Evolutionary conservation across 2,888 invertebrate species (phyloP), one percentile per base, ranked within the genome.

Genomic region (Dichetophora obliterata): DNA sequence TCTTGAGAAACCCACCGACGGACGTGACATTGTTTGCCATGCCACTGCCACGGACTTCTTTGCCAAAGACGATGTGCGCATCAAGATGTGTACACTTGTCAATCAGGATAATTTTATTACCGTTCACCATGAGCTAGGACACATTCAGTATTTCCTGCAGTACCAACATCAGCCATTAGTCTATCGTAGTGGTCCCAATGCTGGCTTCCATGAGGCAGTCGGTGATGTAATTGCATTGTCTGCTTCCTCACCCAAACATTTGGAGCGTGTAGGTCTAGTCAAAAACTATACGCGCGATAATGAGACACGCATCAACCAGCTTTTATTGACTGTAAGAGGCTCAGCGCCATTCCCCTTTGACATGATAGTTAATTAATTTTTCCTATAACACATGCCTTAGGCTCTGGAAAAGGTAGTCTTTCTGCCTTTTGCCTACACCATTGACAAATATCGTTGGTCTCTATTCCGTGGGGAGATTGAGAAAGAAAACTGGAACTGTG

Each of bases 11-110:
- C 95, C 95, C 0, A 88, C 88, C 0, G 93, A 93, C 82, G n/a
- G n/a, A n/a, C 90, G 92, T 1, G 93, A 95, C 6, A 91, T 96
- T 6, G 91, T 95, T 0, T 97, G 97, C 84, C 95, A 96, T 84
- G 96, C 96, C 0, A 94, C 95, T 0, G 96, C 96, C 43, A 96
- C 96, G 94, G 96, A 97, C 89, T 94, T 97, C 82, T 95, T 91
- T 82, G 93, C 95, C 84, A 92, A 92, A 43, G 92, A 95, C 86
- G 96, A 97, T 87, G 96, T 96, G 84, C 93, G 91, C 87, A 91
- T 92, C 86, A 92, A 93, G 90, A 92, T 92, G 91, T 93, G 93
- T 86, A 92, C 93, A 22, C 86, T 90, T 82, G 89, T 92, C 77
- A 90, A 90, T 81, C 90, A 89, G 81, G 90, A 91, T 80, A 90